Evolutionary conservation across 2,113 vertebrate species (phyloP).

Genomic region (Capra hircus): DNA sequence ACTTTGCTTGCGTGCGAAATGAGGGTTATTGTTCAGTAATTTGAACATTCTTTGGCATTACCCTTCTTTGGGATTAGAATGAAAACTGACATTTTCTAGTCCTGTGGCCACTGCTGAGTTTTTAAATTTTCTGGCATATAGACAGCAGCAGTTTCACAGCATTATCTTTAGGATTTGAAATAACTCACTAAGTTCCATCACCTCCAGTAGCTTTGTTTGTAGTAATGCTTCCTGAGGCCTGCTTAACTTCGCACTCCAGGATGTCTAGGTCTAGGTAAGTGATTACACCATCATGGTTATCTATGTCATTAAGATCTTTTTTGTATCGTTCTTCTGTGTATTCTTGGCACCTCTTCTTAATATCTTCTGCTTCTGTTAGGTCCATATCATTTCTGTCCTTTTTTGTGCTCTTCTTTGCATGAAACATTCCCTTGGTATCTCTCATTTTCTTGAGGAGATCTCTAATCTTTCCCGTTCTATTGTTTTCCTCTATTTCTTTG

Average conservation of each 20-base stretch:
- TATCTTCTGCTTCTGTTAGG: neutral
- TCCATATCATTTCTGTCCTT: rapidly evolving
- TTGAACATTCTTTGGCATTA: neutral
- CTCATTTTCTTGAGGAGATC: neutral
- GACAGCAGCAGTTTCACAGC: neutral
- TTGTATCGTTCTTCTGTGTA: neutral
- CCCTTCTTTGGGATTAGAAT: neutral
- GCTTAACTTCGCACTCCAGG: neutral
- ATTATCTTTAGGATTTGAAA: neutral
- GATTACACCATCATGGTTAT: neutral
- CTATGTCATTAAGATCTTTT: neutral
- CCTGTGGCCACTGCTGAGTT: neutral
- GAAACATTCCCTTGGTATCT: neutral
- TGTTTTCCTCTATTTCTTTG: neutral
- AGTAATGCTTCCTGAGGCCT: neutral
- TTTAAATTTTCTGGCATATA: neutral
- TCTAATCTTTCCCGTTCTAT: neutral
- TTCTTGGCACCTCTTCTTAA: neutral
- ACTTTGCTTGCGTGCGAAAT: rapidly evolving
- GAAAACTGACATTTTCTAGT: neutral
- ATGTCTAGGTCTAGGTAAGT: neutral
- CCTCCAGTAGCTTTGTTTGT: neutral
- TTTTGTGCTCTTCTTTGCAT: neutral
- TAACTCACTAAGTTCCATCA: neutral
- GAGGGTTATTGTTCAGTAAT: neutral